phyloP scores from a whole-genome alignment of 2,797 vertebrate genomes.

The Brotula barbata region DNA sequence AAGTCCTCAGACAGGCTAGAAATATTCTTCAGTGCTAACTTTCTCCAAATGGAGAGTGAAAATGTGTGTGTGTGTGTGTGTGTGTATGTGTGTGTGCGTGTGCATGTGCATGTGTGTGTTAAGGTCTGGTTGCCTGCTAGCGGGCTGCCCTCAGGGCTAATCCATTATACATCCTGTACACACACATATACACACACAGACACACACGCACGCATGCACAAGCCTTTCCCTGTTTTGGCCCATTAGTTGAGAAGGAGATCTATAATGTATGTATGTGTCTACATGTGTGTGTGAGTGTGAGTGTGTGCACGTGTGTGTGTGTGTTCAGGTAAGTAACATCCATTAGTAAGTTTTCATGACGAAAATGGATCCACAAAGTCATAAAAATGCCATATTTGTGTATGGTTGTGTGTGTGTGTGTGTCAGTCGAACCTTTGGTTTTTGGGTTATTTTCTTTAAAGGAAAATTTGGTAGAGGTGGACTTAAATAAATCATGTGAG shows the following conservation, averaged over 20 bases:
- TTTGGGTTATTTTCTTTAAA: too few species aligned
- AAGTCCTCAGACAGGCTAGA: slow-evolving; percentile 8
- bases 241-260: slow-evolving; percentile 62
- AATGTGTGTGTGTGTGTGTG: slow-evolving; percentile 37
- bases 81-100: background rate
- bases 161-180: slow-evolving; percentile 2
- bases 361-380: too few species aligned
- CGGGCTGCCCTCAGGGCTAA: background rate
- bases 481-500: too few species aligned
- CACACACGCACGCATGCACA: slow-evolving; percentile 1
- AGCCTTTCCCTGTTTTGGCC: slow-evolving; percentile 49
- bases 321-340: slow-evolving; percentile 36
- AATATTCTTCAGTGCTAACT: slow-evolving; percentile 43
- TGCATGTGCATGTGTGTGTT: background rate
- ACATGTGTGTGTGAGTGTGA: slow-evolving; percentile 20
- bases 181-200: slow-evolving; percentile 9
- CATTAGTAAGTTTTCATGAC: background rate
- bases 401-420: slow-evolving; percentile 11
- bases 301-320: slow-evolving; percentile 27
- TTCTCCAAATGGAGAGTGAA: slow-evolving; percentile 66
- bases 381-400: too few species aligned
- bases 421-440: slow-evolving; percentile 1
- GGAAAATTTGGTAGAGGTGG: too few species aligned
- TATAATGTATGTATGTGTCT: slow-evolving; percentile 55
- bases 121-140: background rate